phyloP scores from a whole-genome alignment of 2,113 vertebrate genomes.

The Dromiciops gliroides region DNA sequence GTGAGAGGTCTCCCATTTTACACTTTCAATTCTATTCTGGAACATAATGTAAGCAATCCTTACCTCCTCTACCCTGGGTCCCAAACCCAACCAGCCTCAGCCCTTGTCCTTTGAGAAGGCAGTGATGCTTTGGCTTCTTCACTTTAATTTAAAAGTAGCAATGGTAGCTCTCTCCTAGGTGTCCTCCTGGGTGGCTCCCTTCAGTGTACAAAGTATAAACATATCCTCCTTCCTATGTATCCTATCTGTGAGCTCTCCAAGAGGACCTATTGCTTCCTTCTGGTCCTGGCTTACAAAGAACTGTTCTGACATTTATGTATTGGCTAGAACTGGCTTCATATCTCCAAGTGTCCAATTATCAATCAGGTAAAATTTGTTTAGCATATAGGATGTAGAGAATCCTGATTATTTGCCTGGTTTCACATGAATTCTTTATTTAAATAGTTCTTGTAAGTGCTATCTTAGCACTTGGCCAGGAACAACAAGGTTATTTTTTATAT shows the following conservation, averaged over 20 bases:
- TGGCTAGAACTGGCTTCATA: neutral
- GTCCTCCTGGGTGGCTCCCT: neutral
- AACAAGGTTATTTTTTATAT: constrained; percentile 39
- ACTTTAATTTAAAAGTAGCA: neutral
- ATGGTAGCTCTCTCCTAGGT: neutral
- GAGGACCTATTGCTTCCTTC: constrained; percentile 15
- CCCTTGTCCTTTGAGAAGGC: neutral
- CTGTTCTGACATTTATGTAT: constrained; percentile 16
- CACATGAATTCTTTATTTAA: constrained; percentile 57
- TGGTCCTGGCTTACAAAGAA: constrained; percentile 35
- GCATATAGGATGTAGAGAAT: constrained; percentile 44
- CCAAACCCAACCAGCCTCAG: neutral
- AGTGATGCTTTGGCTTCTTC: neutral
- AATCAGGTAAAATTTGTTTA: constrained; percentile 37
- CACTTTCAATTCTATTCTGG: neutral
- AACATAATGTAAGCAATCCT: neutral
- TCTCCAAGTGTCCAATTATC: neutral
- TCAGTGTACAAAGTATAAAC: neutral
- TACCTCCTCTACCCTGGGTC: neutral
- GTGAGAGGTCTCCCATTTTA: neutral
- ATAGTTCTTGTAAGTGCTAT: constrained; percentile 59
- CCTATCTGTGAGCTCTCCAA: neutral
- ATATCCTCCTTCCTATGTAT: neutral
- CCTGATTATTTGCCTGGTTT: constrained; percentile 22
- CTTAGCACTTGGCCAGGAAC: neutral